Conservation (phyloP, 1,140 invertebrate species). For the Coelopa frigida region DNA sequence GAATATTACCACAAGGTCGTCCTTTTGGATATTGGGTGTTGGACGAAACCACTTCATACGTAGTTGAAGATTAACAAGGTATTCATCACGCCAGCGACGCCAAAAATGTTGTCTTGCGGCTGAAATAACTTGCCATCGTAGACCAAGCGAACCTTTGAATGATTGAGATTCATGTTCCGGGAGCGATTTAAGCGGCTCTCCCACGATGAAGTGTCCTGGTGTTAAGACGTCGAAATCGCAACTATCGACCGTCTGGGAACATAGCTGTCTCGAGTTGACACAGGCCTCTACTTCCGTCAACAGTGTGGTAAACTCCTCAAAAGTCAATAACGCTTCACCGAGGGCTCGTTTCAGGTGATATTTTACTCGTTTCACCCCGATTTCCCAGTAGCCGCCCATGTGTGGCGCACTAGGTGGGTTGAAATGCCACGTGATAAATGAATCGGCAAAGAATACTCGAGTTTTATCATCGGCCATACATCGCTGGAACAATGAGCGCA, state of each 20-base stretch:
- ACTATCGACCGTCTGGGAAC: conserved; percentile 21
- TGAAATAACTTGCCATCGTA: conserved; percentile 14
- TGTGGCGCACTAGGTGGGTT: conserved; percentile 20
- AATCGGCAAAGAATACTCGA: conserved; percentile 7
- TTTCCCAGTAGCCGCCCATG: conserved; percentile 40
- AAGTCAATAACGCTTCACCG: conserved; percentile 24
- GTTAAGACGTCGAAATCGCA: conserved; percentile 25
- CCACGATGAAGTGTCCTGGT: conserved; percentile 41
- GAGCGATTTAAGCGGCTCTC: conserved; percentile 22
- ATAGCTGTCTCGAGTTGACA: conserved; percentile 32
- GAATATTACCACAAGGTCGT: too few species aligned
- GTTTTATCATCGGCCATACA: conserved; percentile 3
- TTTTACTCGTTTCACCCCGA: conserved; percentile 29
- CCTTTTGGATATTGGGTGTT: not conserved
- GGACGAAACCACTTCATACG: conserved; percentile 18
- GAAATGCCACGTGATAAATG: conserved; percentile 18
- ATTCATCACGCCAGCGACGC: conserved; percentile 38
- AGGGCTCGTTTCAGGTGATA: conserved; percentile 28
- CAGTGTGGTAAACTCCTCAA: conserved; percentile 26
- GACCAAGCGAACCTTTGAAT: not conserved
- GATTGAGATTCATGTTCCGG: conserved; percentile 1
- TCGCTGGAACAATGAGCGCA: conserved; percentile 5
- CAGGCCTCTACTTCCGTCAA: conserved; percentile 23
- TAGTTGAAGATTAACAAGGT: conserved; percentile 23
- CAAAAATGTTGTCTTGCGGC: conserved; percentile 33